These are phyloP conservation scores for Aplochiton taeniatus DNA, from an alignment of 2,797 vertebrate genomes.

Conservation along the genomic window DNA sequence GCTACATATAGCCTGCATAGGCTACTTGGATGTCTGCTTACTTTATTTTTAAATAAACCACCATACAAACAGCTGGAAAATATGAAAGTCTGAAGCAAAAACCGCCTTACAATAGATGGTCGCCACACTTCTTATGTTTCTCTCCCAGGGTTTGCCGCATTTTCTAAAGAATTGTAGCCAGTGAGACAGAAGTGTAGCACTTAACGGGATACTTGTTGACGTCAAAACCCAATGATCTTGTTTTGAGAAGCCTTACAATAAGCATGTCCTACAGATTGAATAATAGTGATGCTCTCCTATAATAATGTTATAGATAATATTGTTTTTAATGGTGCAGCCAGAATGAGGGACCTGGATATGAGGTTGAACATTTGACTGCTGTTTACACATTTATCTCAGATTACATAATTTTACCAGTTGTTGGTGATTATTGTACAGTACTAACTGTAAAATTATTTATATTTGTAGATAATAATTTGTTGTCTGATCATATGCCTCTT, in stretches of 20 bases:
- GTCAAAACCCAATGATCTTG: slow-evolving; percentile 22
- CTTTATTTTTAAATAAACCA: slow-evolving; percentile 9
- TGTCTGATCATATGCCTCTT: slow-evolving; percentile 38
- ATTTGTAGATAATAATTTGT: slow-evolving; percentile 58
- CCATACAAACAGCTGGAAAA: slow-evolving; percentile 6
- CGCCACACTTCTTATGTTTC: background rate
- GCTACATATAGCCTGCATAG: no score
- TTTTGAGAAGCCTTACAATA: slow-evolving; percentile 61
- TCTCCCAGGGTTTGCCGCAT: background rate
- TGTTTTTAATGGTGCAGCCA: slow-evolving; percentile 53
- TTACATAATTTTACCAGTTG: slow-evolving; percentile 44
- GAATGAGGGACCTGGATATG: slow-evolving; percentile 29
- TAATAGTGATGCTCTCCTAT: slow-evolving; percentile 13
- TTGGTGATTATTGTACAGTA: slow-evolving; percentile 60
- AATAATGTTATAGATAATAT: slow-evolving; percentile 48
- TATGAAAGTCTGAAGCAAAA: slow-evolving; percentile 13
- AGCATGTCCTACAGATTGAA: slow-evolving; percentile 42
- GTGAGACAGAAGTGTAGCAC: background rate
- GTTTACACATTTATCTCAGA: slow-evolving; percentile 51
- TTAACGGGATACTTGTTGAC: slow-evolving; percentile 12
- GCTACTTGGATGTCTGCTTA: no score
- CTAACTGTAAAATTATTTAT: slow-evolving; percentile 65
- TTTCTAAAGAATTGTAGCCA: slow-evolving; percentile 4
- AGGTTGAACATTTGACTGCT: slow-evolving; percentile 36
- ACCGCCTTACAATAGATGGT: slow-evolving; percentile 22